Evolutionary conservation across 1,140 invertebrate species (phyloP).

Genomic region (Orius insidiosus): DNA sequence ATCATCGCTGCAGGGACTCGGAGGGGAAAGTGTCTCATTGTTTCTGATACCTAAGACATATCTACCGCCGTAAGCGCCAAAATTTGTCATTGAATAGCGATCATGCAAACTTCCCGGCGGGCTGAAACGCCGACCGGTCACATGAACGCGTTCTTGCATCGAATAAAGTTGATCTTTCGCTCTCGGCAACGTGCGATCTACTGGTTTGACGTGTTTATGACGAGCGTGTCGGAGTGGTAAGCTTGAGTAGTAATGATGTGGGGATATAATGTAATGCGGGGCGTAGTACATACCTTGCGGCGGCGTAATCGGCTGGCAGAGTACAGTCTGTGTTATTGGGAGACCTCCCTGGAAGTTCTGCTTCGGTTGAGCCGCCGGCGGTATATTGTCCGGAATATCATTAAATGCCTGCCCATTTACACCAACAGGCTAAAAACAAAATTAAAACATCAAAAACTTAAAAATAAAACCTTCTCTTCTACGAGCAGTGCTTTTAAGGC

Average conservation of each 20-base stretch:
- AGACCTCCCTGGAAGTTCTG: neutral
- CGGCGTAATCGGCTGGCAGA: conserved; percentile 10
- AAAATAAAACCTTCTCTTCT: neutral
- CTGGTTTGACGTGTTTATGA: neutral
- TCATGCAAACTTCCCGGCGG: conserved; percentile 1
- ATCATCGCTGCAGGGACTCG: conserved; percentile 9
- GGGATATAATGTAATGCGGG: conserved; percentile 4
- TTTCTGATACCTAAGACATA: neutral
- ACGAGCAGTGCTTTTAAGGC: neutral
- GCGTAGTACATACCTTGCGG: conserved; percentile 9
- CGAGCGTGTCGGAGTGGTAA: conserved; percentile 8
- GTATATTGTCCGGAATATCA: conserved; percentile 6
- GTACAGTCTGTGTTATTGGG: conserved; percentile 4
- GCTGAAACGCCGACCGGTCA: neutral
- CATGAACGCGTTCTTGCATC: conserved; percentile 3
- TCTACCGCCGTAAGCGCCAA: neutral
- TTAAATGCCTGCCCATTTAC: conserved; percentile 6
- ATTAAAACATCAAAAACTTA: neutral
- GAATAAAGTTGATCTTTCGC: conserved; percentile 3
- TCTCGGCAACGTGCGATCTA: conserved; percentile 8
- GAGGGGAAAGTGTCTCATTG: conserved; percentile 4
- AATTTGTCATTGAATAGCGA: conserved; percentile 3
- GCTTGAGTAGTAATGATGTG: conserved; percentile 10
- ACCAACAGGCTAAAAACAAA: conserved; percentile 4
- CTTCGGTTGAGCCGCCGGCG: neutral